Conservation (phyloP, 2,888 invertebrate species). For the Hetaerina titia region DNA sequence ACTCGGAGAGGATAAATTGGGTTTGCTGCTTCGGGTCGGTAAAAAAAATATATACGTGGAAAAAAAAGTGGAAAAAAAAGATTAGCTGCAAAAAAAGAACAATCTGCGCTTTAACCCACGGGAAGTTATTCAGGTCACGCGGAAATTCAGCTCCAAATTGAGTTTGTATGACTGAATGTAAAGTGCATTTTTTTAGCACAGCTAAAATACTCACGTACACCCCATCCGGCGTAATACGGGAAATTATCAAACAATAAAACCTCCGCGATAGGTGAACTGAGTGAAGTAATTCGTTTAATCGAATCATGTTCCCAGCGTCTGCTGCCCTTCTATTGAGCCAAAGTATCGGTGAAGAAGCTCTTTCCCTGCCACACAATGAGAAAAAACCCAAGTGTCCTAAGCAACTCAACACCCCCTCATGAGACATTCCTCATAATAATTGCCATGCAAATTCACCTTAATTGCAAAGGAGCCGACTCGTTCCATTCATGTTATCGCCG, state of each 20-base stretch:
- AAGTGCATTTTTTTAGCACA: neutral
- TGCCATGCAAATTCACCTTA: neutral
- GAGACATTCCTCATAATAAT: neutral
- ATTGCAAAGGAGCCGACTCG: neutral
- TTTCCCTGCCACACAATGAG: neutral
- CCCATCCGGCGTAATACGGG: neutral
- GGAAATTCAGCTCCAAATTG: neutral
- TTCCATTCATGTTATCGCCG: neutral
- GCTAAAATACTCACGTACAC: neutral
- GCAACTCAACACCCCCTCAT: neutral
- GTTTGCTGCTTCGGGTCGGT: neutral
- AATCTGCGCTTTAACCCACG: neutral
- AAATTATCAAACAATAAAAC: slow-evolving; percentile 5
- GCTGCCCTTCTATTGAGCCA: neutral
- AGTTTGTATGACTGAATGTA: slow-evolving; percentile 45
- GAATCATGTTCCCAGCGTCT: neutral
- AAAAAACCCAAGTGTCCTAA: neutral
- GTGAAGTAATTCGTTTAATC: slow-evolving; percentile 8
- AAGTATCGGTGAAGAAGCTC: neutral
- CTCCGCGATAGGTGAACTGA: neutral
- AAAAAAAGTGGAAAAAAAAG: too few relatives aligned
- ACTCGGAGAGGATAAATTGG: slow-evolving; percentile 37
- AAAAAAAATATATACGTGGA: neutral
- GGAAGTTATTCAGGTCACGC: slow-evolving; percentile 25
- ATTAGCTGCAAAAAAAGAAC: slow-evolving; percentile 16